Evolutionary conservation across 2,888 invertebrate species (phyloP).

Genomic region (Drosophila crucigera): DNA sequence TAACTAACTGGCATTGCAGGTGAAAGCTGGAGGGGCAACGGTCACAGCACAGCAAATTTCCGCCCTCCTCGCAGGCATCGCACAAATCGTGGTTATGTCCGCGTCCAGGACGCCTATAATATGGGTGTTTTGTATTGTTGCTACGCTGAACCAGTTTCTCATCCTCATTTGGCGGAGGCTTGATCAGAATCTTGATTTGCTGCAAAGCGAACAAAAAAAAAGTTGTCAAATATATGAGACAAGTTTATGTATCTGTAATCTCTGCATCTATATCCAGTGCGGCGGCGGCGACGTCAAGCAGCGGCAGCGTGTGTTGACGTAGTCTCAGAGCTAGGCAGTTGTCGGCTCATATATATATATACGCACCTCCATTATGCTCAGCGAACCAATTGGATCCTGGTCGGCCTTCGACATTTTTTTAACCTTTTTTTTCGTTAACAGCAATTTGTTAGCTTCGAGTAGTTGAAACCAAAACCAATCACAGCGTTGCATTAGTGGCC

Average conservation of each 20-base stretch:
- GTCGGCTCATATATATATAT: slow-evolving; percentile 3
- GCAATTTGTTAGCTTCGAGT: slow-evolving; percentile 53
- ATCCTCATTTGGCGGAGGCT: slow-evolving; percentile 95
- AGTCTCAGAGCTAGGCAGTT: neutral
- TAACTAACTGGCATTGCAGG: slow-evolving; percentile 94
- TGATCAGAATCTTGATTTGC: slow-evolving; percentile 95
- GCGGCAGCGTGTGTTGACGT: neutral
- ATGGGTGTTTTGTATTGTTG: slow-evolving; percentile 91
- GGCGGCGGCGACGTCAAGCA: neutral
- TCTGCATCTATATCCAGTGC: slow-evolving; percentile 19
- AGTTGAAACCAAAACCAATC: slow-evolving; percentile 57
- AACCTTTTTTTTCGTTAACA: slow-evolving; percentile 40
- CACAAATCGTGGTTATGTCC: slow-evolving; percentile 97
- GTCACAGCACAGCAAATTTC: slow-evolving; percentile 97
- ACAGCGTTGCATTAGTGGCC: slow-evolving; percentile 55
- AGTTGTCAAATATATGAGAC: slow-evolving; percentile 2
- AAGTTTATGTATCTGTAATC: slow-evolving; percentile 34
- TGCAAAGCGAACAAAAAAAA: slow-evolving; percentile 79
- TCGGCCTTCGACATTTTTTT: slow-evolving; percentile 88
- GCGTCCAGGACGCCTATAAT: slow-evolving; percentile 93
- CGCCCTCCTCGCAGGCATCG: slow-evolving; percentile 97
- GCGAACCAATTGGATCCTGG: slow-evolving; percentile 92
- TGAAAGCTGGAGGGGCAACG: slow-evolving; percentile 98
- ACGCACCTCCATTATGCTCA: slow-evolving; percentile 95
- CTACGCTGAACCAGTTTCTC: slow-evolving; percentile 86